Conservation (phyloP, 2,888 invertebrate species). For the Volucella bombylans region DNA sequence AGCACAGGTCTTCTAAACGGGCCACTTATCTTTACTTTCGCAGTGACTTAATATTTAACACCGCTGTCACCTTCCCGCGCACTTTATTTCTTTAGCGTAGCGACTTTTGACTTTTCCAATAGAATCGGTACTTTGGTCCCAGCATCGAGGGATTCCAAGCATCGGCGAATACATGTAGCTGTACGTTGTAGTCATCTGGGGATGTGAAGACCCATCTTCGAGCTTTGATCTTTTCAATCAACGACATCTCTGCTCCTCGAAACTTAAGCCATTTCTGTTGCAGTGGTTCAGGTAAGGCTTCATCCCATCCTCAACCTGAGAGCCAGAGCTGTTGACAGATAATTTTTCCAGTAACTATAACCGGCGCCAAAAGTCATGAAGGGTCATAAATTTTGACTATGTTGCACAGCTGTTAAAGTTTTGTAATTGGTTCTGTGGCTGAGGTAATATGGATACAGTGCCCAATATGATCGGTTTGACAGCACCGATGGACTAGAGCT, state of each 20-base stretch:
- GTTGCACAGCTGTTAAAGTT: not conserved
- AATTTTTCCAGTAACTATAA: constrained; percentile 36
- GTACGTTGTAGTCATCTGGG: too few species aligned
- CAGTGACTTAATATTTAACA: too few species aligned
- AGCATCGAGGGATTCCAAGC: too few species aligned
- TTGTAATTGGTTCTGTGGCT: constrained; percentile 6
- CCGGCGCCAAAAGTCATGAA: constrained; percentile 5
- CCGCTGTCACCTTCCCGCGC: too few species aligned
- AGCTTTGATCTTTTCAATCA: too few species aligned
- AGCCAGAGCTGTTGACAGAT: constrained; percentile 39
- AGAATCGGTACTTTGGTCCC: not conserved
- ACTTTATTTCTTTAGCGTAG: not conserved
- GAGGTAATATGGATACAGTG: constrained; percentile 22
- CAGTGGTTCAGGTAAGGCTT: not conserved
- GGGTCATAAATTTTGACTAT: too few species aligned
- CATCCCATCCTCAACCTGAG: constrained; percentile 24
- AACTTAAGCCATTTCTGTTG: too few species aligned
- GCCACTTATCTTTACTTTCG: not conserved
- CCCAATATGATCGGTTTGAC: constrained; percentile 6
- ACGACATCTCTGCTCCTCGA: too few species aligned
- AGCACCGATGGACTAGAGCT: not conserved
- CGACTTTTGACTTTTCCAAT: not conserved
- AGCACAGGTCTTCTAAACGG: too few species aligned
- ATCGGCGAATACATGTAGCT: not conserved
- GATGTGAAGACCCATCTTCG: too few species aligned